Base-by-base conservation (phyloP, 2,888 invertebrate genomes). In the Amorpha juglandis region DNA sequence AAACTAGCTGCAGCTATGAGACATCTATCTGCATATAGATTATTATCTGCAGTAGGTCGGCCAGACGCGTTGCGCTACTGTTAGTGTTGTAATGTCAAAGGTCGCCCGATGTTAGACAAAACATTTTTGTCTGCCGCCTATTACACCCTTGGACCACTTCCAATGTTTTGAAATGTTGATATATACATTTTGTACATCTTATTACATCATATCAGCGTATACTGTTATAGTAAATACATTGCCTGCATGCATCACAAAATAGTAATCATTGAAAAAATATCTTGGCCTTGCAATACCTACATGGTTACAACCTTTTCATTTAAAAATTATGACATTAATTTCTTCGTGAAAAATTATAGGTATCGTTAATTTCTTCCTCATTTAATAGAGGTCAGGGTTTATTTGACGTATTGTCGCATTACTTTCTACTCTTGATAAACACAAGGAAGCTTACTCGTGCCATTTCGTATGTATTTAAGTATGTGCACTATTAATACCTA, bases 41-140 rank as follows among this genome's bases (percentile, higher is more conserved):
- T 67, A 66, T 72, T 70, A 69, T 66, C 66, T 62, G 27, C 12
- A 12, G 62, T 21, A 33, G 62, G 51, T 45, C 62, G 63, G 64
- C 38, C 67, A 76, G 75, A 78, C 75, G 70, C 66, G 63, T 64
- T 68, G 71, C 47, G 67, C 67, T 52, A 66, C 74, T 72, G 69
- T 33, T n/a, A 14, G 33, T 27, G 4, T 3, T 27, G n/a, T 53
- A 75, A 80, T 79, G 81, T 81, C 81, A 83, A 65, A 69, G 82
- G 81, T 83, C 76, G 67, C 42, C 62, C 69, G 66, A 65, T 68
- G 70, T 69, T 77, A 83, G 81, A 78, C 82, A 76, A 74, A 81
- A 82, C 80, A 78, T 68, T 71, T 66, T 64, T 53, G 58, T 66
- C 65, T 51, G 65, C 33, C 51, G 52, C 33, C 53, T 64, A 62